phyloP scores from a whole-genome alignment of 2,113 vertebrate genomes.

The Caracal caracal region DNA sequence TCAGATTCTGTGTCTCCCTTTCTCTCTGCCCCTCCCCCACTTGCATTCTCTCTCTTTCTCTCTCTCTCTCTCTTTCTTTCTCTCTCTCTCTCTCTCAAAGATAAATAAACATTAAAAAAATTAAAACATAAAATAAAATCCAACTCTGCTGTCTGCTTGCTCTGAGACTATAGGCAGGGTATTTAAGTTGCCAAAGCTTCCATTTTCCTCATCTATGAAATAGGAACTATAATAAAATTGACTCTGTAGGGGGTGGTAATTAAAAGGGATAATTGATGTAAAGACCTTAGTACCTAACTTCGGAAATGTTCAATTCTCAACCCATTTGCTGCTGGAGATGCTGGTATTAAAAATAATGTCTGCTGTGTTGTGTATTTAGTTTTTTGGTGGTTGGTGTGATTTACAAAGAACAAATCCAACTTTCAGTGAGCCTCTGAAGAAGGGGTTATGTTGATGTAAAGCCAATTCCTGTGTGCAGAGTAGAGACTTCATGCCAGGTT shows the following conservation, averaged over 20 bases:
- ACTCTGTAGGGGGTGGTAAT: background rate
- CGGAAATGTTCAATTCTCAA: background rate
- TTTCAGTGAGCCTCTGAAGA: conserved; percentile 4
- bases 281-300: background rate
- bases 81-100: too few species aligned
- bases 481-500: background rate
- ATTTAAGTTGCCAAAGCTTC: background rate
- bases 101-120: too few species aligned
- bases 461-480: background rate
- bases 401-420: background rate
- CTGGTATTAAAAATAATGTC: background rate
- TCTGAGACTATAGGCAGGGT: background rate
- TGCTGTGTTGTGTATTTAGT: background rate
- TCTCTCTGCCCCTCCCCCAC: too few species aligned
- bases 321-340: background rate
- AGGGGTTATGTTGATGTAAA: background rate
- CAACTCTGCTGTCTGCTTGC: background rate
- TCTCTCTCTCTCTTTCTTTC: too few species aligned
- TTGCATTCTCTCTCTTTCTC: too few species aligned
- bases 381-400: background rate
- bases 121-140: background rate
- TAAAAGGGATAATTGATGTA: background rate
- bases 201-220: background rate
- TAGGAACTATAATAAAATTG: background rate
- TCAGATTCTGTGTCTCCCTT: too few species aligned